Evolutionary conservation across 2,888 invertebrate genomes (phyloP).

Genomic region (Caenorhabditis plicata): DNA sequence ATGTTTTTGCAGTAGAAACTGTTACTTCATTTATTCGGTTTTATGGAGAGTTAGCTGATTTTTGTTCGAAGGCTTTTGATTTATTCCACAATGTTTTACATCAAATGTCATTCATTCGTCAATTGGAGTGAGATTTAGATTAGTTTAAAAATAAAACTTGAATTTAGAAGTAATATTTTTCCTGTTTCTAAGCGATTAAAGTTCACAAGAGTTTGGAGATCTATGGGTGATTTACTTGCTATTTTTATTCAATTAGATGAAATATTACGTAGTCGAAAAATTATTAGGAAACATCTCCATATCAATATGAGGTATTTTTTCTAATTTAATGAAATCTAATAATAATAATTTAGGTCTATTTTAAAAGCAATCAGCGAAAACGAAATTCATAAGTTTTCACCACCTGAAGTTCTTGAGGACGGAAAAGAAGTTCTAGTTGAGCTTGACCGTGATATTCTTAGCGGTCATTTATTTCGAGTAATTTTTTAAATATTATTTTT

Average conservation of each 20-base stretch:
- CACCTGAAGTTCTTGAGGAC: background rate
- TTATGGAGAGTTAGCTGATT: background rate
- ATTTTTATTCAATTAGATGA: constrained; percentile 47
- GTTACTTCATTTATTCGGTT: background rate
- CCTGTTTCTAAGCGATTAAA: background rate
- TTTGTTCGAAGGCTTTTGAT: background rate
- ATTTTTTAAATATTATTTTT: too few relatives aligned
- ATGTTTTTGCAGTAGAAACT: background rate
- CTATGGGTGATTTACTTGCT: constrained; percentile 51
- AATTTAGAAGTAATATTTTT: background rate
- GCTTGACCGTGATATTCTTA: background rate
- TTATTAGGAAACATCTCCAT: too few relatives aligned
- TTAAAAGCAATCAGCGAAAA: constrained; percentile 3
- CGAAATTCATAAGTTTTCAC: background rate
- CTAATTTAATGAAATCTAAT: constrained; percentile 5
- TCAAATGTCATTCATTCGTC: constrained; percentile 11
- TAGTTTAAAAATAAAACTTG: background rate
- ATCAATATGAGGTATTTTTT: constrained; percentile 10
- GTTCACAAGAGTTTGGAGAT: constrained; percentile 42
- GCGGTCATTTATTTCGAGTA: constrained; percentile 8
- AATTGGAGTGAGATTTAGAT: constrained; percentile 11
- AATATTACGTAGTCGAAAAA: constrained; percentile 32
- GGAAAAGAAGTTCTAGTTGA: background rate
- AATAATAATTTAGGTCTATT: background rate
- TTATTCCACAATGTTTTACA: constrained; percentile 24